Evolutionary conservation across 2,888 invertebrate genomes (phyloP).

Genomic region (Polydrusus pterygomalis): DNA sequence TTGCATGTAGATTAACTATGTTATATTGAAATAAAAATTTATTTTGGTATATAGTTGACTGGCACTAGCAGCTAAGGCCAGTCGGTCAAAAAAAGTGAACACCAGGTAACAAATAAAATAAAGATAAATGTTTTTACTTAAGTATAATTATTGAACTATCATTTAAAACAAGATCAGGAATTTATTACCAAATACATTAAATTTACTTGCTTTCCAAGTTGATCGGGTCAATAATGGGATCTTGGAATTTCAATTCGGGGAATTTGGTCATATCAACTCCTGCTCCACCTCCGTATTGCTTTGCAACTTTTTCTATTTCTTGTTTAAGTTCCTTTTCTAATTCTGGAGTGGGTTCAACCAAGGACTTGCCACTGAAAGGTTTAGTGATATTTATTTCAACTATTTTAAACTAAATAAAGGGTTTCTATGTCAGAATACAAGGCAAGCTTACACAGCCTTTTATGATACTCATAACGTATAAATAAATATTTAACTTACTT

Average conservation of each 20-base stretch:
- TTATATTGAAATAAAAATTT: no score
- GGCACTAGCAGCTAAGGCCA: no score
- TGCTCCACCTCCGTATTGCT: conserved; percentile 83
- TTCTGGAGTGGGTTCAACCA: conserved; percentile 88
- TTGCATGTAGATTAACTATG: no score
- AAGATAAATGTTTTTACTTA: conserved; percentile 22
- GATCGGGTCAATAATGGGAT: conserved; percentile 82
- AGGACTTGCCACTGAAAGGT: conserved; percentile 82
- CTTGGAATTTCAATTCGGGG: conserved; percentile 88
- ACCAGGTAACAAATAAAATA: neutral
- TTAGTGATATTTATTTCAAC: neutral
- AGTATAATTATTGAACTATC: conserved; percentile 36
- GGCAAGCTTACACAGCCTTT: no score
- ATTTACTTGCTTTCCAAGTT: conserved; percentile 68
- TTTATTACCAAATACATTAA: conserved; percentile 28
- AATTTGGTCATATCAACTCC: conserved; percentile 93
- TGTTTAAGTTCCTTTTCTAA: conserved; percentile 83
- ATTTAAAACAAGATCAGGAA: conserved; percentile 32
- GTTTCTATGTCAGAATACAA: no score
- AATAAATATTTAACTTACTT: conserved; percentile 77
- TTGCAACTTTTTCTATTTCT: conserved; percentile 88
- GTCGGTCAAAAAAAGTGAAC: no score
- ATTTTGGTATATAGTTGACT: no score
- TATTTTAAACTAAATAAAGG: no score
- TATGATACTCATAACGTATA: neutral